Conservation (phyloP, 2,113 vertebrate species). For the Psammodynastes pulverulentus region DNA sequence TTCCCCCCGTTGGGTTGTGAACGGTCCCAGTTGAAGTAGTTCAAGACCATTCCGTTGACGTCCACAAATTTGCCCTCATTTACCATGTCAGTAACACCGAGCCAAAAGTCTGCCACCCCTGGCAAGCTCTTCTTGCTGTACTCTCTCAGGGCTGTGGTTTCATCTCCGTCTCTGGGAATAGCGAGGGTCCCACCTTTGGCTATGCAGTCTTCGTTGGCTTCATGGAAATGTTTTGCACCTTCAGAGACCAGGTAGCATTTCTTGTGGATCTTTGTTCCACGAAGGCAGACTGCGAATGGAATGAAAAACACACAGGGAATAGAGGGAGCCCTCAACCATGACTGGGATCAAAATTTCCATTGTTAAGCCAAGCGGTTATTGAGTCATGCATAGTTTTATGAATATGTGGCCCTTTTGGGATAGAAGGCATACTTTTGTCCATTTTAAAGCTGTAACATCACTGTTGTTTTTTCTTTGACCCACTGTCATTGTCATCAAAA, state of each 20-base stretch:
- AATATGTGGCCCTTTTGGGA: background rate
- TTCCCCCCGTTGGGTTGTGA: constrained; percentile 89
- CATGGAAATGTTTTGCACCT: constrained; percentile 85
- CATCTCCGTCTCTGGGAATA: constrained; percentile 78
- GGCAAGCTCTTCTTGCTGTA: constrained; percentile 83
- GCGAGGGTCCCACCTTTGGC: constrained; percentile 90
- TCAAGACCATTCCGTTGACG: constrained; percentile 82
- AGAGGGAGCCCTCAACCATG: background rate
- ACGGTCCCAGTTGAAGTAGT: constrained; percentile 88
- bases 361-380: background rate
- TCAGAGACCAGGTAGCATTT: constrained; percentile 91
- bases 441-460: background rate
- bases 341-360: too few species aligned
- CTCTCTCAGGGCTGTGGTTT: constrained; percentile 82
- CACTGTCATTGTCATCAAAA: background rate
- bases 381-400: background rate
- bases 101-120: constrained; percentile 83
- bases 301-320: background rate
- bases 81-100: constrained; percentile 90
- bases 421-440: background rate
- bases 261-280: constrained; percentile 87
- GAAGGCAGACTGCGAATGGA: constrained; percentile 88
- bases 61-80: constrained; percentile 92
- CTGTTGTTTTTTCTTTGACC: background rate
- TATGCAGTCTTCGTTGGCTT: constrained; percentile 95